A percentile compares a stretch with the other conserved stretches of the same genome.
Conservation (phyloP, 1,140 invertebrate genomes). For the Trachelipus rathkii region DNA sequence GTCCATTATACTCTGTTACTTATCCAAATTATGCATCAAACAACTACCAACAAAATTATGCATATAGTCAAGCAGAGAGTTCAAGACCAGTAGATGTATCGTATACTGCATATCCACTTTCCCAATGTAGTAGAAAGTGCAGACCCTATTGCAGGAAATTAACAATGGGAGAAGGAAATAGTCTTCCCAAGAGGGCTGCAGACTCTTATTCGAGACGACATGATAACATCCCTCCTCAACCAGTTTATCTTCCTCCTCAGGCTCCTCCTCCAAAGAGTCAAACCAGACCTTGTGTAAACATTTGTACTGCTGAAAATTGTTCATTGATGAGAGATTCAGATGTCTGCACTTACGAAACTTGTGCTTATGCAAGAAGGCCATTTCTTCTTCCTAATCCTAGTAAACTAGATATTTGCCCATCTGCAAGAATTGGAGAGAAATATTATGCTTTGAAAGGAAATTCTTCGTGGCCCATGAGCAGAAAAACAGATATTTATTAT, state of each 20-base stretch:
- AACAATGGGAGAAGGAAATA: conserved; percentile 3
- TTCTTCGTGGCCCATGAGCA: background rate
- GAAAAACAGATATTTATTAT: background rate
- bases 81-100: background rate
- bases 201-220: background rate
- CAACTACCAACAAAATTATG: background rate
- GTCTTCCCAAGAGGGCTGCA: background rate
- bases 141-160: background rate
- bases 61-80: background rate
- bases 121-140: background rate
- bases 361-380: background rate
- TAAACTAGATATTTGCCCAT: background rate
- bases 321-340: background rate
- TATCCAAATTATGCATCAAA: conserved; percentile 32
- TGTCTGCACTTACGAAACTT: background rate
- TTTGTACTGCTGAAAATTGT: background rate
- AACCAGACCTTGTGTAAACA: background rate
- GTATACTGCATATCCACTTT: background rate
- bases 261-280: background rate
- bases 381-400: background rate
- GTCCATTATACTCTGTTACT: conserved; percentile 34
- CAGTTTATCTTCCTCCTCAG: background rate
- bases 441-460: background rate
- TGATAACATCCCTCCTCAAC: background rate
- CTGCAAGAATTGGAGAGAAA: background rate